These are phyloP conservation scores for Brevimyrus niger DNA, from an alignment of 2,113 vertebrate species.

Conservation along the genomic window DNA sequence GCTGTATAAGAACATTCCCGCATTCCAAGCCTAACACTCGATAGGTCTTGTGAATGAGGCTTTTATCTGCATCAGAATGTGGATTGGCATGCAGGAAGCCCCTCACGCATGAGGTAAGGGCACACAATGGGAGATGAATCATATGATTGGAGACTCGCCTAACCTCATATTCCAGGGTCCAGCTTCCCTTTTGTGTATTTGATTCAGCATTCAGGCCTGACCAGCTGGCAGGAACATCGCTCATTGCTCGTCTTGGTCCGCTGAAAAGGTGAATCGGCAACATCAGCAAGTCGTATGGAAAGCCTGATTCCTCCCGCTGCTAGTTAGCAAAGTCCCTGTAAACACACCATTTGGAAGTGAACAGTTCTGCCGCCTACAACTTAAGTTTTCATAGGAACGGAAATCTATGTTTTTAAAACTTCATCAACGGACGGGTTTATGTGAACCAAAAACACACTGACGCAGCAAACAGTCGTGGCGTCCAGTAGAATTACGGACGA, in stretches of 20 bases:
- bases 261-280: constrained; percentile 24
- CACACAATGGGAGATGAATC: constrained; percentile 32
- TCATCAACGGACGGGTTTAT: background rate
- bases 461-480: background rate
- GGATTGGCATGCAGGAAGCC: background rate
- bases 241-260: constrained; percentile 43
- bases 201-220: constrained; percentile 24
- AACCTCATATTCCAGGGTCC: constrained; percentile 29
- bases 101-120: constrained; percentile 12
- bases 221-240: constrained; percentile 50
- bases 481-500: background rate
- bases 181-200: constrained; percentile 38
- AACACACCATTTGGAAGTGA: background rate
- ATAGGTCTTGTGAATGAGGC: constrained; percentile 1
- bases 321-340: background rate
- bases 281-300: background rate
- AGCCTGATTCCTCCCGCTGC: background rate
- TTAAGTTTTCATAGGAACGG: too few species aligned
- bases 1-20: background rate
- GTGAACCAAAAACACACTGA: background rate
- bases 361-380: background rate
- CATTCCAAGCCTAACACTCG: background rate
- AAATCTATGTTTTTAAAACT: background rate
- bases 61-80: constrained; percentile 8
- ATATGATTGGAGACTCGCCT: constrained; percentile 36